Percentiles rank a stretch among this genome's conserved stretches.
Conservation (phyloP, 2,797 vertebrate species). For the Enteromius paludinosus region DNA sequence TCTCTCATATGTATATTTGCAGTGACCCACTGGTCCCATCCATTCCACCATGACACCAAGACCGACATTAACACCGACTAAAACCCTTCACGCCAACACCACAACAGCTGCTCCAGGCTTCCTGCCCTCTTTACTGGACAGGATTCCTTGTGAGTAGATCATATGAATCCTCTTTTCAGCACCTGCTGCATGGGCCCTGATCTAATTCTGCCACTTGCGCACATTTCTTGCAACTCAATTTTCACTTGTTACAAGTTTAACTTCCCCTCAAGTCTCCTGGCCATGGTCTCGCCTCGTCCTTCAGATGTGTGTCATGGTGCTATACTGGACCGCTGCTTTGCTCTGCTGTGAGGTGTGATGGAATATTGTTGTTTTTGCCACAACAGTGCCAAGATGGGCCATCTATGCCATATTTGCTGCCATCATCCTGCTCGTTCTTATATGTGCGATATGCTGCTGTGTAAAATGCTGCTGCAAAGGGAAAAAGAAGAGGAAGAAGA, state of each 20-base stretch:
- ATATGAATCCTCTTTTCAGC: conserved; percentile 40
- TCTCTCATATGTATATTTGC: conserved; percentile 40
- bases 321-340: conserved; percentile 22
- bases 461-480: conserved; percentile 72
- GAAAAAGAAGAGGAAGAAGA: conserved; percentile 73
- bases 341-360: conserved; percentile 9
- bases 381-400: conserved; percentile 86
- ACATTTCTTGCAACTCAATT: conserved; percentile 68
- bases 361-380: conserved; percentile 40
- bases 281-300: conserved; percentile 54
- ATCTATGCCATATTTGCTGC: conserved; percentile 70
- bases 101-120: conserved; percentile 46
- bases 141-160: conserved; percentile 83
- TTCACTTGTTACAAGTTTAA: conserved; percentile 63
- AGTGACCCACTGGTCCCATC: conserved; percentile 44
- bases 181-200: conserved; percentile 60
- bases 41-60: conserved; percentile 33
- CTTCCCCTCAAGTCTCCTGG: conserved; percentile 58
- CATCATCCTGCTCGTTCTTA: conserved; percentile 71
- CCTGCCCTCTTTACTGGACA: conserved; percentile 70
- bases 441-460: conserved; percentile 78
- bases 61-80: conserved; percentile 13
- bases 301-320: conserved; percentile 57
- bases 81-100: neutral
- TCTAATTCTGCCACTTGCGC: conserved; percentile 63